Conservation (phyloP, 2,113 vertebrate species). For the Rhinopomastus cyanomelas region DNA sequence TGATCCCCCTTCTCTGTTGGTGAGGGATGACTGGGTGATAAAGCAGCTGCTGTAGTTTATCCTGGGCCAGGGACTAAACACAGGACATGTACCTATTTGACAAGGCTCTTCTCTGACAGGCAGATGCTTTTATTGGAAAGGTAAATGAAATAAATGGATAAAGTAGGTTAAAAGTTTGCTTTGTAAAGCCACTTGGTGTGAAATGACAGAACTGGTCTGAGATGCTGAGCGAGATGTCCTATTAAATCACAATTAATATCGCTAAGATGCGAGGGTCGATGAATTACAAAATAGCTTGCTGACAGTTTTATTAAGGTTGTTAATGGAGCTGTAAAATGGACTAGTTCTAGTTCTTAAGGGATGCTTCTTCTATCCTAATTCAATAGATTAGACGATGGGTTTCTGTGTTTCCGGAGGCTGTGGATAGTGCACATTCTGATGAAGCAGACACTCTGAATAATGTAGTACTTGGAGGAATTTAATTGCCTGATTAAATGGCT, state of each 20-base stretch:
- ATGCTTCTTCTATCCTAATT: background rate
- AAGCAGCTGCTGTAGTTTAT: no score
- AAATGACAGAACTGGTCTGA: background rate
- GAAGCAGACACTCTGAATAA: constrained; percentile 27
- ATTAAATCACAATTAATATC: constrained; percentile 50
- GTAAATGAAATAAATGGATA: background rate
- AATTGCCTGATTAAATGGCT: constrained; percentile 43
- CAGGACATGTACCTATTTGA: background rate
- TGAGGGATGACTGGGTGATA: no score
- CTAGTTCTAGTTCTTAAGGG: background rate
- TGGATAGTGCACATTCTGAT: constrained; percentile 3
- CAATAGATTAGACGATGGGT: background rate
- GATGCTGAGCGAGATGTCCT: background rate
- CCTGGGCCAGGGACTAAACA: no score
- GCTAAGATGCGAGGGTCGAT: background rate
- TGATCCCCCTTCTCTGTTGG: no score
- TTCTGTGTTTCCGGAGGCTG: constrained; percentile 21
- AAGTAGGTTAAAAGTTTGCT: background rate
- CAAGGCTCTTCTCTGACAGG: background rate
- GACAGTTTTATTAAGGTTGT: constrained; percentile 26
- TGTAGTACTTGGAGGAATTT: constrained; percentile 27
- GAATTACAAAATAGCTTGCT: background rate
- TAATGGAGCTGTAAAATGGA: constrained; percentile 28
- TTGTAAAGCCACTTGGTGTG: background rate
- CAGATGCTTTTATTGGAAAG: background rate